phyloP scores from a whole-genome alignment of 2,113 vertebrate genomes.

The Benitochromis conjunctus region DNA sequence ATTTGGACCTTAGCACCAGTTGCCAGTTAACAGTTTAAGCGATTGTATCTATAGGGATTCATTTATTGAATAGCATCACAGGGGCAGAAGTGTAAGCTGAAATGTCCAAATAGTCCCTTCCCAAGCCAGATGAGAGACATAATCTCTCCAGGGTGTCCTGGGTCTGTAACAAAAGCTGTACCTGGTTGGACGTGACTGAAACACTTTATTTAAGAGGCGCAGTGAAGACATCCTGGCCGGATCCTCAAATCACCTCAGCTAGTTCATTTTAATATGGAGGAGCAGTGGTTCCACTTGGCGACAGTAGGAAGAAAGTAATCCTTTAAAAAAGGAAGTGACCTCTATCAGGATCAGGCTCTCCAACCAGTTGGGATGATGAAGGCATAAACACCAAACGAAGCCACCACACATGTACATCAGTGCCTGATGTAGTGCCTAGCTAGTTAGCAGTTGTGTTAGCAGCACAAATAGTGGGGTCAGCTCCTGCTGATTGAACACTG shows the following conservation, averaged over 20 bases:
- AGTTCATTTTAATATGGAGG: neutral
- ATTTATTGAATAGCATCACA: neutral
- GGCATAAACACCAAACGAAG: neutral
- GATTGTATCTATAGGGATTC: neutral
- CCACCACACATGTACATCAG: neutral
- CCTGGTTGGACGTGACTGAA: neutral
- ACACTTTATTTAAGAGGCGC: neutral
- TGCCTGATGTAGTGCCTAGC: neutral
- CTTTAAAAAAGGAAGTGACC: neutral
- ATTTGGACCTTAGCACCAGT: neutral
- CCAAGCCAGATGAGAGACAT: neutral
- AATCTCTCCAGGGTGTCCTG: neutral
- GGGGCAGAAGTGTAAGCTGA: neutral
- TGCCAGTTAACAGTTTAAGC: neutral
- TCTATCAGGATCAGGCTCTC: neutral
- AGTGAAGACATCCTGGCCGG: neutral
- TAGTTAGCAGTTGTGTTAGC: neutral
- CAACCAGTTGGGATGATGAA: neutral
- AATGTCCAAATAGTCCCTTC: neutral
- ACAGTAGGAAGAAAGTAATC: neutral
- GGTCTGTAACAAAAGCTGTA: neutral
- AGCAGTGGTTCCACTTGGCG: neutral
- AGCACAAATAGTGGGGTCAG: neutral
- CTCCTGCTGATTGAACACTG: neutral
- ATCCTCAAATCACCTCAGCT: neutral